Percentiles rank a stretch among this genome's conserved stretches.
Evolutionary conservation across 2,888 invertebrate genomes (phyloP).

Genomic region (Hedychridium roseum): DNA sequence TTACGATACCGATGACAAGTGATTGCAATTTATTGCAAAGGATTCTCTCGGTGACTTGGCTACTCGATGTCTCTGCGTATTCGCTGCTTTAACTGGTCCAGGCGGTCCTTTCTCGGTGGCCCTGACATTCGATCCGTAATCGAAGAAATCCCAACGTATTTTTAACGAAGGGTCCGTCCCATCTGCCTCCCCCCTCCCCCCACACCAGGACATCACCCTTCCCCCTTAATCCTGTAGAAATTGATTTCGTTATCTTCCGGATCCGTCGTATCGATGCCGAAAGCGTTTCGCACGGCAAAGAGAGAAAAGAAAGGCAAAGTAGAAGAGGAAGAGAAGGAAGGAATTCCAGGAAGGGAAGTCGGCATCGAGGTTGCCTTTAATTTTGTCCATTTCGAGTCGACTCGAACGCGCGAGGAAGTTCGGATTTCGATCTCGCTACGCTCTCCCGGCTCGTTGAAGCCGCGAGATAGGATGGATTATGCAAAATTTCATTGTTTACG

Average conservation of each 20-base stretch:
- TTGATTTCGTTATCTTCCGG: conserved; percentile 7
- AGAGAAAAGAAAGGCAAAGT: not conserved
- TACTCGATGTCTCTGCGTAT: no score
- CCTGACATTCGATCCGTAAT: not conserved
- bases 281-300: not conserved
- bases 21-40: no score
- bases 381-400: conserved; percentile 6
- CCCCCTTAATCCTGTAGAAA: conserved; percentile 1
- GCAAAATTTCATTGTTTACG: conserved; percentile 6
- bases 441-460: not conserved
- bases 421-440: conserved; percentile 7
- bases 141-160: not conserved
- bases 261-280: not conserved
- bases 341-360: not conserved
- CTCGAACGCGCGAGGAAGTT: not conserved
- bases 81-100: no score
- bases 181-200: not conserved
- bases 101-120: no score
- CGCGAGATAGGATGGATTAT: conserved; percentile 4
- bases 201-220: no score
- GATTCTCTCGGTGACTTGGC: no score
- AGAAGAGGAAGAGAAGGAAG: not conserved
- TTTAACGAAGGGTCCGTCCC: conserved; percentile 1
- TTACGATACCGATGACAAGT: no score
- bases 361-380: conserved; percentile 7